Evolutionary conservation across 2,888 invertebrate genomes (phyloP).

Genomic region (Muschampia plurimacula): DNA sequence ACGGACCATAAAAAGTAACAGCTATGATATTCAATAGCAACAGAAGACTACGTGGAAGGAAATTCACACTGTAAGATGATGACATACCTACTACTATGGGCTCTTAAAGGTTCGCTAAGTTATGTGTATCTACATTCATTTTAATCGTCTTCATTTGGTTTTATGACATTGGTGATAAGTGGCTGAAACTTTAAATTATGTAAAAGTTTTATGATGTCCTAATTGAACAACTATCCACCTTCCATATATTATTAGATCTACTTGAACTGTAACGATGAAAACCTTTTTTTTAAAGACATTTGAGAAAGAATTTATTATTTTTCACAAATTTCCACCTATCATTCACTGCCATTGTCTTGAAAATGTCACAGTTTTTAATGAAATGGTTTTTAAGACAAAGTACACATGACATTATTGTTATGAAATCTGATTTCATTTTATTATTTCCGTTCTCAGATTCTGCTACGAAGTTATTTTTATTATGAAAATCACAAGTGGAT

Average conservation of each 20-base stretch:
- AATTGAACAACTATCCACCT: too few relatives aligned
- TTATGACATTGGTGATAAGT: background rate
- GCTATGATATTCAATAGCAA: background rate
- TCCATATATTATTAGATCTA: background rate
- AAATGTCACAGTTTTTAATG: constrained; percentile 9
- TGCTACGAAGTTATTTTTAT: background rate
- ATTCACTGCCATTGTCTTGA: background rate
- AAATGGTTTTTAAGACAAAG: constrained; percentile 4
- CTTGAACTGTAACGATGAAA: background rate
- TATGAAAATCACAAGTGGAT: background rate
- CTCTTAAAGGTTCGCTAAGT: background rate
- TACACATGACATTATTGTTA: constrained; percentile 1
- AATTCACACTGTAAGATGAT: background rate
- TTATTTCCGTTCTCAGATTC: background rate
- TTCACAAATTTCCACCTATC: constrained; percentile 6
- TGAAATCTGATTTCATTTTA: background rate
- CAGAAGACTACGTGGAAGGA: background rate
- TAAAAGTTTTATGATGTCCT: background rate
- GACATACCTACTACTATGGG: background rate
- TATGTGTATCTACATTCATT: background rate
- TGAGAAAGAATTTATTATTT: background rate
- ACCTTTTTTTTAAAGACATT: constrained; percentile 8
- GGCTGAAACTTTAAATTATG: background rate
- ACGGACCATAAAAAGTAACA: constrained; percentile 1
- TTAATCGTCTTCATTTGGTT: background rate